These are phyloP conservation scores for Sminthurides aquaticus DNA, from an alignment of 2,888 invertebrate genomes.

Conservation along the genomic window DNA sequence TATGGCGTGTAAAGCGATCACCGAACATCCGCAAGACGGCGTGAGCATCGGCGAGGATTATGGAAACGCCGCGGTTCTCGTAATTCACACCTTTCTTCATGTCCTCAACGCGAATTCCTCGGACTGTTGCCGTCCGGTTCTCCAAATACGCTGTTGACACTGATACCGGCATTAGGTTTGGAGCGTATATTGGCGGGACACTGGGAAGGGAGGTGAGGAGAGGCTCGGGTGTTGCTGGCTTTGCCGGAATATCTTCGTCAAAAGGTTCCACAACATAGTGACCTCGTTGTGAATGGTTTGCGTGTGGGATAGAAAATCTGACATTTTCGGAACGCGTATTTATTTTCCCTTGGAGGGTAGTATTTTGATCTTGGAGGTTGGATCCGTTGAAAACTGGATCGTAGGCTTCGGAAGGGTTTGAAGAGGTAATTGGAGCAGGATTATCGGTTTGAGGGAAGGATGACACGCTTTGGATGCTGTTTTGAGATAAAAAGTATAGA, in stretches of 20 bases:
- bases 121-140: slow-evolving; percentile 27
- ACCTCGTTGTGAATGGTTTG: no score
- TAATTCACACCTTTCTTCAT: slow-evolving; percentile 38
- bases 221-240: no score
- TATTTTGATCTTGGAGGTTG: no score
- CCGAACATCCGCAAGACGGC: slow-evolving; percentile 68
- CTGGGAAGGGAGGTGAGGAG: no score
- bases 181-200: background rate
- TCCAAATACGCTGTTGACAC: background rate
- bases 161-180: background rate
- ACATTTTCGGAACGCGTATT: no score
- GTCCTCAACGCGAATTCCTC: slow-evolving; percentile 41
- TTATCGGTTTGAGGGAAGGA: background rate
- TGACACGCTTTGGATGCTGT: background rate
- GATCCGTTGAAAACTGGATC: no score
- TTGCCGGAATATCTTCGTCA: no score
- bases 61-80: slow-evolving; percentile 57
- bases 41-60: slow-evolving; percentile 56
- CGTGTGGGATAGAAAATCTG: no score
- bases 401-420: no score
- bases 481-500: background rate
- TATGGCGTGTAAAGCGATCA: slow-evolving; percentile 57
- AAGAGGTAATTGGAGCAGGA: no score
- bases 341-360: no score
- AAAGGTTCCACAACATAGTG: no score